A percentile compares a stretch with the other conserved stretches of the same genome.
phyloP scores from a whole-genome alignment of 2,888 invertebrate species.

The Steinernema carpocapsae region DNA sequence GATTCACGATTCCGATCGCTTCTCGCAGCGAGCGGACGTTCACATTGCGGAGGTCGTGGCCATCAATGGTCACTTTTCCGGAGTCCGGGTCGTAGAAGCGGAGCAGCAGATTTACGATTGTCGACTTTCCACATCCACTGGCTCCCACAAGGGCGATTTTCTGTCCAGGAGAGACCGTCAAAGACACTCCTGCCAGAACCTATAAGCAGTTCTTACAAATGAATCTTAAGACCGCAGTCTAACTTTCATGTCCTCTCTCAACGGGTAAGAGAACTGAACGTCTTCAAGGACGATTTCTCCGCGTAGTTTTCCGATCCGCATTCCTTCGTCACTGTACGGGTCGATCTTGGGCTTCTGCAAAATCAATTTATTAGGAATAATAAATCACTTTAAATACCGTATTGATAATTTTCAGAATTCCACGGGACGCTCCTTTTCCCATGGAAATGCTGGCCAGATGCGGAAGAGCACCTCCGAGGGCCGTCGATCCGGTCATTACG shows the following conservation, averaged over 20 bases:
- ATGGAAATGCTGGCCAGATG: slow-evolving; percentile 81
- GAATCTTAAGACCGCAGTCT: not conserved
- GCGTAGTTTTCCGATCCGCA: slow-evolving; percentile 42
- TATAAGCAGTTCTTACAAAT: slow-evolving; percentile 47
- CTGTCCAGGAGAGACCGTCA: slow-evolving; percentile 69
- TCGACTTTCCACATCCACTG: slow-evolving; percentile 78
- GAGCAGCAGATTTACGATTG: slow-evolving; percentile 82
- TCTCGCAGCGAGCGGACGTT: slow-evolving; percentile 72
- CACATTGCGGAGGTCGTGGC: slow-evolving; percentile 70
- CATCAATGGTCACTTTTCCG: slow-evolving; percentile 73
- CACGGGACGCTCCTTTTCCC: slow-evolving; percentile 80
- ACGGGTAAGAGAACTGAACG: slow-evolving; percentile 80
- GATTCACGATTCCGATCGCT: slow-evolving; percentile 70
- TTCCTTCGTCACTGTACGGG: slow-evolving; percentile 72
- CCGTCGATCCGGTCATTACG: slow-evolving; percentile 71
- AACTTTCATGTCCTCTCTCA: slow-evolving; percentile 75
- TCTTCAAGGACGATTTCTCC: slow-evolving; percentile 78
- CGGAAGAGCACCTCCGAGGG: slow-evolving; percentile 81
- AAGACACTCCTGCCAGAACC: slow-evolving; percentile 66
- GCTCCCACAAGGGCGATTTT: slow-evolving; percentile 73
- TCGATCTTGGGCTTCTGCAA: slow-evolving; percentile 71
- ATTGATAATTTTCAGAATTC: slow-evolving; percentile 72
- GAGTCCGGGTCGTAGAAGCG: slow-evolving; percentile 75
- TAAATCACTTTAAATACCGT: slow-evolving; percentile 57
- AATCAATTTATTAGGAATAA: not conserved